Evolutionary conservation across 2,888 invertebrate species (phyloP).

Genomic region (Napeogenes inachia): DNA sequence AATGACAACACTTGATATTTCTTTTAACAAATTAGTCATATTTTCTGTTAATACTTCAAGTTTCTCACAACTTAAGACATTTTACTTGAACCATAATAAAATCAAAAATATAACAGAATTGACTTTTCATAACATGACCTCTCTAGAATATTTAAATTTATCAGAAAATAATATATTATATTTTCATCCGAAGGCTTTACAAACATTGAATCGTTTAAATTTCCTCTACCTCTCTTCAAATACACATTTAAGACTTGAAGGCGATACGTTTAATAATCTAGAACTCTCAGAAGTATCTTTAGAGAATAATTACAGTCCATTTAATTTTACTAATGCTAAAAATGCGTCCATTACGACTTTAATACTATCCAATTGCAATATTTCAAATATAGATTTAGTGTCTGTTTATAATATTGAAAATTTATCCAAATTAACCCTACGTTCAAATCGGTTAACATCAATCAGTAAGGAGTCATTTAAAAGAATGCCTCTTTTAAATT

Average conservation of each 20-base stretch:
- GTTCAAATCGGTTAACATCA: conserved; percentile 19
- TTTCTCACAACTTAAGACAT: conserved; percentile 12
- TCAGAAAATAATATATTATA: conserved; percentile 17
- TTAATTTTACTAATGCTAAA: conserved; percentile 13
- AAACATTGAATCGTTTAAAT: conserved; percentile 12
- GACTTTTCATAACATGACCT: conserved; percentile 15
- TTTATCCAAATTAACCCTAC: conserved; percentile 14
- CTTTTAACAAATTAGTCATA: conserved; percentile 18
- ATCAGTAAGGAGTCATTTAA: conserved; percentile 21
- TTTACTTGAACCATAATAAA: conserved; percentile 23
- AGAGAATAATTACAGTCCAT: conserved; percentile 6
- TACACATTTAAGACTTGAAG: conserved; percentile 12
- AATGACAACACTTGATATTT: conserved; percentile 19
- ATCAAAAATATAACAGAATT: conserved; percentile 17
- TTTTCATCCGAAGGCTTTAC: conserved; percentile 17
- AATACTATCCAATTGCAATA: conserved; percentile 18
- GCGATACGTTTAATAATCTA: conserved; percentile 20
- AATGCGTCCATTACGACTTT: conserved; percentile 22
- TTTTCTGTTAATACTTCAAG: conserved; percentile 20
- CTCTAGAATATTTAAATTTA: conserved; percentile 17
- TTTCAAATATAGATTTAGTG: conserved; percentile 16
- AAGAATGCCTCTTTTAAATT: conserved; percentile 17
- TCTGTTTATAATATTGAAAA: conserved; percentile 17
- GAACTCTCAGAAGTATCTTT: conserved; percentile 17
- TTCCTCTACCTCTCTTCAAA: conserved; percentile 16